phyloP scores from a whole-genome alignment of 2,797 vertebrate genomes.

The Discoglossus pictus region DNA sequence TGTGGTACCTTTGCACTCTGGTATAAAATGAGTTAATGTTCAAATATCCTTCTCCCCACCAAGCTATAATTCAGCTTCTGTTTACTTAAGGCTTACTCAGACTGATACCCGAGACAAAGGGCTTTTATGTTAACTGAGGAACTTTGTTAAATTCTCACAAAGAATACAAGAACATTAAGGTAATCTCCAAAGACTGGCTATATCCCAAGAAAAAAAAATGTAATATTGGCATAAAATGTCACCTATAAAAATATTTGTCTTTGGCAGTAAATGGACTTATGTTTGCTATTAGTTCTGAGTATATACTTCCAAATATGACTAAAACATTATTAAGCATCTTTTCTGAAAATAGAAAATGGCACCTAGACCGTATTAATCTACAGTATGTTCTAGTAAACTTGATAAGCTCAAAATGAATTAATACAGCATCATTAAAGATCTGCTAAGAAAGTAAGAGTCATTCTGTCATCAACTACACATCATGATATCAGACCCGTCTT shows the following conservation, averaged over 20 bases:
- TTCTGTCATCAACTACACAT: slow-evolving; percentile 49
- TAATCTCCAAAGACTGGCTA: slow-evolving; percentile 29
- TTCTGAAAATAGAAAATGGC: too few relatives aligned
- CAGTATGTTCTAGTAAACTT: background rate
- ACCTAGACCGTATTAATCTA: too few relatives aligned
- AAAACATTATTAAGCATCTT: too few relatives aligned
- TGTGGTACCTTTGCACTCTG: too few relatives aligned
- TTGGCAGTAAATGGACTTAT: too few relatives aligned
- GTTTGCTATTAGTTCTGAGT: background rate
- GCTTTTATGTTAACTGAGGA: slow-evolving; percentile 28
- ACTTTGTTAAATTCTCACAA: slow-evolving; percentile 33
- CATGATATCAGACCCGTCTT: slow-evolving; percentile 39
- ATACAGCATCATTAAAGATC: slow-evolving; percentile 14
- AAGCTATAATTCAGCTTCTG: background rate
- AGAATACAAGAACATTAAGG: slow-evolving; percentile 20
- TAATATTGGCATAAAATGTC: background rate
- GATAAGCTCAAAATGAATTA: background rate
- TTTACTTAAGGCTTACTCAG: slow-evolving; percentile 19
- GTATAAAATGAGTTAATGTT: slow-evolving; percentile 9
- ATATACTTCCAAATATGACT: background rate
- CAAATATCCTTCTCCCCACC: background rate
- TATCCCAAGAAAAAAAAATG: slow-evolving; percentile 7
- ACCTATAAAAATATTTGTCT: background rate
- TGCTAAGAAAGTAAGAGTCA: slow-evolving; percentile 31
- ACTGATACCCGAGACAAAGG: slow-evolving; percentile 31